Percentiles rank a stretch among this genome's conserved stretches.
Conservation (phyloP, 2,888 invertebrate species). For the Rhorus exstirpatorius region DNA sequence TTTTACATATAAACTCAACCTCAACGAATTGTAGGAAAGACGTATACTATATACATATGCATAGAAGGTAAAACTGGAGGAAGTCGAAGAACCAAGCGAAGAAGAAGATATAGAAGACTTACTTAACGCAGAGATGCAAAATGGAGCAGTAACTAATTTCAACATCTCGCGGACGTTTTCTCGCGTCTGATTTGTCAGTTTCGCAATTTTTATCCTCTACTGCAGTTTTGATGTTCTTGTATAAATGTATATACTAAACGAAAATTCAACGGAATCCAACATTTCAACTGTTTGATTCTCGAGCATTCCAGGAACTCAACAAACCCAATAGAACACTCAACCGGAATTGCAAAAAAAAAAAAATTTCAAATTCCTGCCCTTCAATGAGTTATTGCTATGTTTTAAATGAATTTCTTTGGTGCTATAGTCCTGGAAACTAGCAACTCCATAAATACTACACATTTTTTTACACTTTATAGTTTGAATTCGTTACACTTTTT, state of each 20-base stretch:
- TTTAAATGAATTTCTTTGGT: background rate
- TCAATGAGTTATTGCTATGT: too few relatives aligned
- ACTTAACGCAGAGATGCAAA: constrained; percentile 82
- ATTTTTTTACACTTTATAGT: too few relatives aligned
- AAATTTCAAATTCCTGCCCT: too few relatives aligned
- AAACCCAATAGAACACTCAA: background rate
- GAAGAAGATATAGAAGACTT: constrained; percentile 69
- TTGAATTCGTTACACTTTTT: background rate
- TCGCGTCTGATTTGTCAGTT: constrained; percentile 81
- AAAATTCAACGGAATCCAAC: background rate
- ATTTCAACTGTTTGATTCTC: background rate
- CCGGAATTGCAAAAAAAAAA: too few relatives aligned
- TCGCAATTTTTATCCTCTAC: constrained; percentile 77
- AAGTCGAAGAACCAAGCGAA: constrained; percentile 51
- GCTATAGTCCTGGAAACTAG: background rate
- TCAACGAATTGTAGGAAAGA: constrained; percentile 46
- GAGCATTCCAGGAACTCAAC: background rate
- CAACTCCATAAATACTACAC: background rate
- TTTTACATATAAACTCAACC: constrained; percentile 15
- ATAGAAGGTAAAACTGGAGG: constrained; percentile 50
- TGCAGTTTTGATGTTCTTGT: background rate
- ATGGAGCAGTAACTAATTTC: constrained; percentile 83
- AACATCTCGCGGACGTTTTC: constrained; percentile 70
- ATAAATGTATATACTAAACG: background rate
- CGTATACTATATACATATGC: constrained; percentile 40